Percentiles rank a stretch among this genome's conserved stretches.
These are phyloP conservation scores for Lycopodina hypogea DNA, from an alignment of 37 sponge, comb jelly and placozoan species.

Conservation along the genomic window DNA sequence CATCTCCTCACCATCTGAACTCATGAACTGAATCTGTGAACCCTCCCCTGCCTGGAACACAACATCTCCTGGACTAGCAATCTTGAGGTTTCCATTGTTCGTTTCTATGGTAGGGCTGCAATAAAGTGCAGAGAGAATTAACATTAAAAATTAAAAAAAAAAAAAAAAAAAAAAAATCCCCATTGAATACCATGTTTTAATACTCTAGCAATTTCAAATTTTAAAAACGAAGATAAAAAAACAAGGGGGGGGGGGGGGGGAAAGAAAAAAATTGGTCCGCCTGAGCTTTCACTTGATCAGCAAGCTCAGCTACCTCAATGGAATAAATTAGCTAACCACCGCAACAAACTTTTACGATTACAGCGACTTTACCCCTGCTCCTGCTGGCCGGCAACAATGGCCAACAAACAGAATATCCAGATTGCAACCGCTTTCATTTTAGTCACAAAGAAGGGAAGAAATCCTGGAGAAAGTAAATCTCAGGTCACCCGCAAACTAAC, in stretches of 20 bases:
- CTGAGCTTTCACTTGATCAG: too few species aligned
- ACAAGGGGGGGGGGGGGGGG: too few species aligned
- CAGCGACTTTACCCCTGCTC: not conserved
- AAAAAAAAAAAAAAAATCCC: not conserved
- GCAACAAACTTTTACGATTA: not conserved
- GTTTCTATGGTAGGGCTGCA: conserved; percentile 56
- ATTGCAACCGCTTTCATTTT: too few species aligned
- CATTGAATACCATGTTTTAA: too few species aligned
- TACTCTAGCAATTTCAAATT: too few species aligned
- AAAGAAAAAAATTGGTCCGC: too few species aligned
- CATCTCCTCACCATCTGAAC: conserved; percentile 6
- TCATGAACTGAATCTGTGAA: conserved; percentile 21
- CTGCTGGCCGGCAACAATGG: not conserved
- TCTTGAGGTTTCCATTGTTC: conserved; percentile 23
- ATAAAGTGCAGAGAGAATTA: too few species aligned
- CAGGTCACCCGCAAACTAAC: too few species aligned
- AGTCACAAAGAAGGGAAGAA: too few species aligned
- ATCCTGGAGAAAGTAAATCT: too few species aligned
- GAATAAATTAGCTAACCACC: not conserved
- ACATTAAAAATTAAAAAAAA: not conserved
- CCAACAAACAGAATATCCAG: not conserved
- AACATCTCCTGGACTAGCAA: conserved; percentile 38
- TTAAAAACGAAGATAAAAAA: too few species aligned
- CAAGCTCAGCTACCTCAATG: not conserved
- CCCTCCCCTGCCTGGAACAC: conserved; percentile 31